phyloP scores from a whole-genome alignment of 2,113 vertebrate species.

The Lampris incognitus region DNA sequence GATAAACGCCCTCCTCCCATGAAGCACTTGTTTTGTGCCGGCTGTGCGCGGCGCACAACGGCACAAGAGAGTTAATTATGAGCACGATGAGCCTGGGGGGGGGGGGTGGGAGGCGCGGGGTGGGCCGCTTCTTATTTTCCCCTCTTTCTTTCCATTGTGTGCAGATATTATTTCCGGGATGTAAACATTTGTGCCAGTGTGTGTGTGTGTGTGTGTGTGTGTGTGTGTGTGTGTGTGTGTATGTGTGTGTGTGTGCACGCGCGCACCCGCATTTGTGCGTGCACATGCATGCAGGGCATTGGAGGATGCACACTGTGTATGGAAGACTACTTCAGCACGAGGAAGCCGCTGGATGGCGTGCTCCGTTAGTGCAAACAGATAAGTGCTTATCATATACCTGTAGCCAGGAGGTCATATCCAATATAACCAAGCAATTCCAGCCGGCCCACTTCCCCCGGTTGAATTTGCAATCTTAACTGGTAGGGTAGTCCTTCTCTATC shows the following conservation, averaged over 20 bases:
- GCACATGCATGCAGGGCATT: constrained; percentile 2
- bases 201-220: constrained; percentile 5
- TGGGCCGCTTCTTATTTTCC: constrained; percentile 77
- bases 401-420: constrained; percentile 75
- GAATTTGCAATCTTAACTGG: constrained; percentile 75
- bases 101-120: constrained; percentile 73
- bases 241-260: constrained; percentile 3
- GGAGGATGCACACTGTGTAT: constrained; percentile 33
- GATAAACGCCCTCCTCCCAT: constrained; percentile 77
- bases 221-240: constrained; percentile 20
- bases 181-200: constrained; percentile 67
- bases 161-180: constrained; percentile 73
- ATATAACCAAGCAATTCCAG: constrained; percentile 74
- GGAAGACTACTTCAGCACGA: constrained; percentile 55
- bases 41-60: constrained; percentile 73
- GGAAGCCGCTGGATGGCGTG: constrained; percentile 64
- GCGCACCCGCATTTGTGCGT: not conserved
- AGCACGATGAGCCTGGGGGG: constrained; percentile 77
- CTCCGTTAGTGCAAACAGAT: constrained; percentile 73
- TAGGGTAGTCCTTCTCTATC: constrained; percentile 63
- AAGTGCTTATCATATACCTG: constrained; percentile 81
- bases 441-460: constrained; percentile 64
- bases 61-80: constrained; percentile 85
- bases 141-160: constrained; percentile 79
- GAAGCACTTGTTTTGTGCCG: constrained; percentile 82